These are phyloP conservation scores for Antechinus stuartii DNA, from an alignment of 2,113 vertebrate genomes.

Conservation along the genomic window DNA sequence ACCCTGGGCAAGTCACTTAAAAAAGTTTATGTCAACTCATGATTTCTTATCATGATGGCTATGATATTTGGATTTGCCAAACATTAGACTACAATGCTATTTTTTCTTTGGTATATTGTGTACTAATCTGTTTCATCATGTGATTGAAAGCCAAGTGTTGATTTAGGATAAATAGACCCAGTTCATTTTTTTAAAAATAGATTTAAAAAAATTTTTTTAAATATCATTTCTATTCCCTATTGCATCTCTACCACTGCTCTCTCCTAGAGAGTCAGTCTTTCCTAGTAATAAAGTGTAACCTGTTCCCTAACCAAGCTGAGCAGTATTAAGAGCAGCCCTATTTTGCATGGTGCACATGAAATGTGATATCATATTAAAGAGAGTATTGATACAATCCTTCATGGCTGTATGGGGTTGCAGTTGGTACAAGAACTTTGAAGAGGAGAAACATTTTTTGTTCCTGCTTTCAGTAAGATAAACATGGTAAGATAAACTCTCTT, in stretches of 20 bases:
- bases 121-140: neutral
- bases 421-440: neutral
- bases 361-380: neutral
- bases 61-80: neutral
- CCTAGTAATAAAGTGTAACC: neutral
- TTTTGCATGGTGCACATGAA: neutral
- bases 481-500: neutral
- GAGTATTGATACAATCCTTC: neutral
- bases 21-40: neutral
- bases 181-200: neutral
- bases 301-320: neutral
- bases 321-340: neutral
- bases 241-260: neutral
- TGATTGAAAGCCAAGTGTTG: neutral
- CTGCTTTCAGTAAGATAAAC: neutral
- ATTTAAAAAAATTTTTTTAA: neutral
- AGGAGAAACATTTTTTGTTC: neutral
- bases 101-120: neutral
- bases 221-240: neutral
- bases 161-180: neutral
- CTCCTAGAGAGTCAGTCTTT: neutral
- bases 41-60: neutral
- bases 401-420: neutral
- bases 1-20: too few species aligned
- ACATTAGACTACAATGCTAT: neutral